Evolutionary conservation across 1,140 invertebrate species (phyloP).

Genomic region (Caenorhabditis inopinata): DNA sequence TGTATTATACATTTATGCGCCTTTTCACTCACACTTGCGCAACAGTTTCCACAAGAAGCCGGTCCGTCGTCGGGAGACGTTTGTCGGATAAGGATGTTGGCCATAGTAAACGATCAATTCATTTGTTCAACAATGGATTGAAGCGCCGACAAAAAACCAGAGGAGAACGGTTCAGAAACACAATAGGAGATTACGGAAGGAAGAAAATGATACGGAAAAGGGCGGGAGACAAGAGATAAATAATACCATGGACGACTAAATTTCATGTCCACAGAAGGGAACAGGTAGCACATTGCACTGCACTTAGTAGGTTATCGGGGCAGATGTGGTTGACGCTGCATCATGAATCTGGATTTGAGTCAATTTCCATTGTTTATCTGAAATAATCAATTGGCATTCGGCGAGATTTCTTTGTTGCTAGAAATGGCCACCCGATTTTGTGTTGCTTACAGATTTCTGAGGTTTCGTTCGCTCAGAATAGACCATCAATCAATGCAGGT

Average conservation of each 20-base stretch:
- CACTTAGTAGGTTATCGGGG: neutral
- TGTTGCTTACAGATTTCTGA: no score
- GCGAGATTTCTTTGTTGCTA: no score
- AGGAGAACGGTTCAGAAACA: neutral
- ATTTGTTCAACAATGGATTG: constrained; percentile 5
- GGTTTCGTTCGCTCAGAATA: no score
- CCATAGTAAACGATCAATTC: constrained; percentile 13
- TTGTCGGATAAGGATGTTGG: constrained; percentile 11
- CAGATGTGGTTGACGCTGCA: neutral
- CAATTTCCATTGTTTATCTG: constrained; percentile 15
- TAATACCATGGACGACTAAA: neutral
- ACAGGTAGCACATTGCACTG: neutral
- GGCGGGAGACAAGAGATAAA: neutral
- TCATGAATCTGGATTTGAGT: neutral
- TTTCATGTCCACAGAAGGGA: neutral
- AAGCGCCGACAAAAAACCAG: neutral
- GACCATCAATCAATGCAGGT: constrained; percentile 28
- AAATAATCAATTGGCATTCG: no score
- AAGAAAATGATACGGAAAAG: neutral
- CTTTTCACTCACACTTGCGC: constrained; percentile 9
- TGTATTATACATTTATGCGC: constrained; percentile 13
- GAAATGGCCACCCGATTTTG: no score
- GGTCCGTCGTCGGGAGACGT: constrained; percentile 3
- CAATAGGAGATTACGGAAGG: constrained; percentile 13
- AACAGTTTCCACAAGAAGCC: constrained; percentile 10